Evolutionary conservation across 2,797 vertebrate species (phyloP), one percentile per base, ranked within the genome.

Genomic region (Danio choprae): DNA sequence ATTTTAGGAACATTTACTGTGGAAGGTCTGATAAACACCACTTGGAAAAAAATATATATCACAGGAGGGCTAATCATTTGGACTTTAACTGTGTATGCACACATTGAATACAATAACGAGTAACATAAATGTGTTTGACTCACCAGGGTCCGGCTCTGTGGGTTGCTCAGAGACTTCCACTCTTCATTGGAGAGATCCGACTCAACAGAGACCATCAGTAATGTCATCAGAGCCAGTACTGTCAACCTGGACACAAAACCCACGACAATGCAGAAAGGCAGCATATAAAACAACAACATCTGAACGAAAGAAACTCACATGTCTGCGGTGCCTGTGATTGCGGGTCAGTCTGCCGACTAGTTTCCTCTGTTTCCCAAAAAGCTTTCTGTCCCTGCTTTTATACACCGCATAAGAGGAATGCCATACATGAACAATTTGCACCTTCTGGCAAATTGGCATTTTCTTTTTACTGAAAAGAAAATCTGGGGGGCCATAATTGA

Each of bases 121-220:
- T n/a, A n/a, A n/a, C n/a, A n/a, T n/a, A n/a, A n/a, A n/a, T n/a
- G n/a, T 43, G 55, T 13, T 43, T 29, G 36, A 69, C 81, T 89
- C 86, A 89, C 77, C 81, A 85, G 80, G 58, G 83, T 83, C 60
- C 88, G 87, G 87, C 87, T 89, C 63, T 90, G 87, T 79, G 88
- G 77, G 79, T 92, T 90, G 81, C 80, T 82, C 38, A 82, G 62
- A 78, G 80, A 86, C 85, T 91, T 87, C 83, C 84, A 55, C 85
- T 89, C 88, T 79, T 86, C 77, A 12, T 87, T 86, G 22, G 71
- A 74, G 53, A 77, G 83, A 55, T 80, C 79, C 18, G 84, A 70
- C 83, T 81, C 41, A 74, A 81, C 72, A 46, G 55, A 78, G 50
- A 78, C 48, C 36, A 81, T 22, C 76, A 86, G 56, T 74, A 87